A percentile compares a stretch with the other conserved stretches of the same genome.
Conservation (phyloP, 2,113 vertebrate species). For the Plotosus lineatus region DNA sequence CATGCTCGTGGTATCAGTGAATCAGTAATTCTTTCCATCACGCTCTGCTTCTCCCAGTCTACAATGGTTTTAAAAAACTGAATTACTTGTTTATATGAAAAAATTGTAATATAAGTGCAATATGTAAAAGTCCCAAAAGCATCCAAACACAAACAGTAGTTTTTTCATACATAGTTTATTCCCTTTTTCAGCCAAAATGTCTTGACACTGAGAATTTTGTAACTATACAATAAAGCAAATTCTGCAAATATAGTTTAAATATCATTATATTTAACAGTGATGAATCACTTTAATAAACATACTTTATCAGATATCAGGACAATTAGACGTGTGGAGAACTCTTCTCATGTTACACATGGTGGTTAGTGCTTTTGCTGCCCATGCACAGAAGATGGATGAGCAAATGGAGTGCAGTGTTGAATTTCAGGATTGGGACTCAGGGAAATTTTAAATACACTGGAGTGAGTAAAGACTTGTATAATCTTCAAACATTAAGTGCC, state of each 20-base stretch:
- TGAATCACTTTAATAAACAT: not conserved
- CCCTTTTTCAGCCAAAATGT: not conserved
- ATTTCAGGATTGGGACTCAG: not conserved
- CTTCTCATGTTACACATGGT: not conserved
- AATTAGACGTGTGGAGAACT: not conserved
- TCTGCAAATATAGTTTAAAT: not conserved
- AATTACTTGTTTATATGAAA: not conserved
- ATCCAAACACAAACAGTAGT: not conserved
- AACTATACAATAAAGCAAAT: not conserved
- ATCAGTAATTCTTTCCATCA: constrained; percentile 5
- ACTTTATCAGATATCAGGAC: not conserved
- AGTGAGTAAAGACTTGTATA: not conserved
- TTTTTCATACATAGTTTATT: not conserved
- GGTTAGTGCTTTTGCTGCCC: not conserved
- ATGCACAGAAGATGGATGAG: not conserved
- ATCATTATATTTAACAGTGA: not conserved
- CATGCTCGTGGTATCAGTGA: no score
- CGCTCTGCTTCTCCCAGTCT: not conserved
- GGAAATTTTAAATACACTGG: not conserved
- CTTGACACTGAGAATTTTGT: not conserved
- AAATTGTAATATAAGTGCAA: not conserved
- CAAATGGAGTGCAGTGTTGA: not conserved
- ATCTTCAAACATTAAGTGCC: not conserved
- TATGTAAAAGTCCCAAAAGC: not conserved
- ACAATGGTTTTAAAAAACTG: not conserved